Evolutionary conservation across 1,140 invertebrate genomes (phyloP).

Genomic region (Aphaenogaster floridana): DNA sequence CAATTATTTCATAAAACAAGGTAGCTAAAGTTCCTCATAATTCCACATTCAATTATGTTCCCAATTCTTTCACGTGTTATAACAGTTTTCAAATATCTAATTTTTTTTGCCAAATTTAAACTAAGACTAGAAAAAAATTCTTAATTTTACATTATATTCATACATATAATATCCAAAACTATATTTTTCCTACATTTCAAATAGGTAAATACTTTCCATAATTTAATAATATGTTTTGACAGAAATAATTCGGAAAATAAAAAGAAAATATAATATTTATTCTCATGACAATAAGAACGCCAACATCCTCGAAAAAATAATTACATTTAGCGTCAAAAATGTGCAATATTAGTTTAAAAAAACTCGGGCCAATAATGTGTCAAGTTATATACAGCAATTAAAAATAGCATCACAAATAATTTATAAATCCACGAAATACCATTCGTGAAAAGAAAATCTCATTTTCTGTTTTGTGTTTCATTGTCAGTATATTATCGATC

Average conservation of each 20-base stretch:
- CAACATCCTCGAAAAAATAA: slow-evolving; percentile 35
- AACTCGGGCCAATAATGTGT: slow-evolving; percentile 27
- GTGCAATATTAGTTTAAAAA: not conserved
- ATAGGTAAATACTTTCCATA: not conserved
- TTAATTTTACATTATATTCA: not conserved
- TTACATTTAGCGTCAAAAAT: slow-evolving; percentile 13
- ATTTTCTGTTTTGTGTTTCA: not conserved
- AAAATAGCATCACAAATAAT: slow-evolving; percentile 21
- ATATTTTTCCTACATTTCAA: not conserved
- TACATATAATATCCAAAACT: not conserved
- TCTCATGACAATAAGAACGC: slow-evolving; percentile 29
- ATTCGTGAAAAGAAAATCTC: not conserved
- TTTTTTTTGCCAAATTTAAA: not conserved
- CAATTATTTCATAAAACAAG: slow-evolving; percentile 33
- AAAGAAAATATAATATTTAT: slow-evolving; percentile 10
- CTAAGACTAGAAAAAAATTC: not conserved
- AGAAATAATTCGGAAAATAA: not conserved
- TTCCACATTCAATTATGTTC: not conserved
- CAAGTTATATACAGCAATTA: not conserved
- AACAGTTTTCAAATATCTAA: not conserved
- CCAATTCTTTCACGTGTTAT: not conserved
- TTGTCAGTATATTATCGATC: not conserved
- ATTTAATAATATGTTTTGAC: not conserved
- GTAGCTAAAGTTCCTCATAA: not conserved
- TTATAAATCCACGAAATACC: slow-evolving; percentile 5